Percentiles rank a stretch among this genome's conserved stretches.
These are phyloP conservation scores for Brachypterus glaber DNA, from an alignment of 2,888 invertebrate species.

Conservation along the genomic window DNA sequence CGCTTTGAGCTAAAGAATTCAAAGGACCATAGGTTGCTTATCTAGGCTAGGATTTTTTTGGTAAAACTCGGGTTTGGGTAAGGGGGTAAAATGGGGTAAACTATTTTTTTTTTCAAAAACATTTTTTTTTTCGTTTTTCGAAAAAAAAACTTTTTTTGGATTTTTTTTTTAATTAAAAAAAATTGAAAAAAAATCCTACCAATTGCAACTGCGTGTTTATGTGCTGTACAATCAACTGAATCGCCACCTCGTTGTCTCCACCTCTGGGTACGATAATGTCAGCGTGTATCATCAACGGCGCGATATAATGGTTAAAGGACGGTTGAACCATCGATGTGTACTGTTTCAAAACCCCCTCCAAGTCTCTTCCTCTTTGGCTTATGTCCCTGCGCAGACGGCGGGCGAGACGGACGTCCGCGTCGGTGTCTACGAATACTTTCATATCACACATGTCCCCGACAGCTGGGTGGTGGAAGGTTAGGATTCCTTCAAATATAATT, in stretches of 20 bases:
- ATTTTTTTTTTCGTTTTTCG: no score
- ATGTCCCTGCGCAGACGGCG: slow-evolving; percentile 82
- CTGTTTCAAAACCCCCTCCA: slow-evolving; percentile 94
- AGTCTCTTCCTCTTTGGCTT: slow-evolving; percentile 80
- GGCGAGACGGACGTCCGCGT: slow-evolving; percentile 90
- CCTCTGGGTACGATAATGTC: slow-evolving; percentile 98
- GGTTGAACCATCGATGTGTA: slow-evolving; percentile 97
- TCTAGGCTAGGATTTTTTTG: no score
- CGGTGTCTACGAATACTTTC: slow-evolving; percentile 99
- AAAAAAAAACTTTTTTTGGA: no score
- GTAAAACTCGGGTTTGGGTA: no score
- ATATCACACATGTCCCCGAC: slow-evolving; percentile 84
- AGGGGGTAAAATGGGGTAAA: no score
- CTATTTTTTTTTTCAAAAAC: no score
- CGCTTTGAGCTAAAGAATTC: no score
- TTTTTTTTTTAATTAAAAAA: no score
- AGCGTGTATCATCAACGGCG: slow-evolving; percentile 86
- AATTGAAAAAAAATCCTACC: no score
- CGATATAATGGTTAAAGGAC: slow-evolving; percentile 94
- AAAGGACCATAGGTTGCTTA: no score
- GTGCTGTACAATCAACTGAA: slow-evolving; percentile 95
- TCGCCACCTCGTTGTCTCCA: slow-evolving; percentile 94
- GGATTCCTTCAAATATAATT: slow-evolving; percentile 97
- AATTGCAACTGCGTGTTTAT: slow-evolving; percentile 92
- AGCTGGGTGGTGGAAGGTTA: slow-evolving; percentile 84